Conservation (phyloP, 1,140 invertebrate genomes). For the Venturia canescens region DNA sequence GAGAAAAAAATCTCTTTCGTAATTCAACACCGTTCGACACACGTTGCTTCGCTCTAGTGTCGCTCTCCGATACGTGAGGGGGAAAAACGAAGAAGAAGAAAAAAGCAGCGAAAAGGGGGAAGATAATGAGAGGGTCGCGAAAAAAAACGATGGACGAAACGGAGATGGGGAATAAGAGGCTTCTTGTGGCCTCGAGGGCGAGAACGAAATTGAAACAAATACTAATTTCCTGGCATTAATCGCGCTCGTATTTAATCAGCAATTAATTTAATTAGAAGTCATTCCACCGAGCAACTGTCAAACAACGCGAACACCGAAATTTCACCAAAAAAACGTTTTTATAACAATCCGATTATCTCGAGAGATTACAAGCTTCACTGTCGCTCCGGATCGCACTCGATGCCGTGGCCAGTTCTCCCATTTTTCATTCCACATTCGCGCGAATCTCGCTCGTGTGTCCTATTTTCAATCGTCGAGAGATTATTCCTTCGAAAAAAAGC, state of each 20-base stretch:
- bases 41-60: not conserved
- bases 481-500: not conserved
- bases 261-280: not conserved
- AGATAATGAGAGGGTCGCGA: conserved; percentile 36
- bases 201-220: not conserved
- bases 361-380: no score
- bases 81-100: conserved; percentile 27
- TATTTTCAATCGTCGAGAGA: no score
- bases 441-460: no score
- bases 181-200: not conserved
- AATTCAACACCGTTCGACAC: conserved; percentile 52
- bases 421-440: no score
- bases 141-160: conserved; percentile 8
- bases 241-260: not conserved
- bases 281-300: not conserved
- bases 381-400: no score
- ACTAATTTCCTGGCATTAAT: conserved; percentile 1
- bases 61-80: conserved; percentile 25
- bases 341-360: no score
- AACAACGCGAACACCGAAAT: not conserved
- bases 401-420: no score
- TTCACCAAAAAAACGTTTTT: not conserved
- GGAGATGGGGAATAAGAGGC: conserved; percentile 4
- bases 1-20: conserved; percentile 35
- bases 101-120: conserved; percentile 28